phyloP scores from a whole-genome alignment of 2,113 vertebrate species.

The Noturus placidus region DNA sequence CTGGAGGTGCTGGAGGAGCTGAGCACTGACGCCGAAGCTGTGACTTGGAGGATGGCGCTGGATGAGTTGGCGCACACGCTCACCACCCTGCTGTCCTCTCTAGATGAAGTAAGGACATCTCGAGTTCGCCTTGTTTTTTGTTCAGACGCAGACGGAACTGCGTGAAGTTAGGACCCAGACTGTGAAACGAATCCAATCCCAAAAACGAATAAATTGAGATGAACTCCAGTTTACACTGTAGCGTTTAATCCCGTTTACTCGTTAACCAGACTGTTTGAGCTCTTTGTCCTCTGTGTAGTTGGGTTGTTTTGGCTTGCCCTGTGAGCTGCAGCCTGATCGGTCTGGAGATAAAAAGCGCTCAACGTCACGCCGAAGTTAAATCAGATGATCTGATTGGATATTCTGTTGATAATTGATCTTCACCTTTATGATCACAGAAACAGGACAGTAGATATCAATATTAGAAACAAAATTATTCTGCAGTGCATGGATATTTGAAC shows the following conservation, averaged over 20 bases:
- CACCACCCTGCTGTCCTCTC: slow-evolving; percentile 71
- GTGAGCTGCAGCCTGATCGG: neutral
- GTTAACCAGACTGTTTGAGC: too few species aligned
- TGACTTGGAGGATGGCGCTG: slow-evolving; percentile 78
- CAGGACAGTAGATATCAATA: neutral
- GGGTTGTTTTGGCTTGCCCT: too few species aligned
- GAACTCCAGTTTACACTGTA: too few species aligned
- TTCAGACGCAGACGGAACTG: neutral
- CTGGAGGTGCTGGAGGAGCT: slow-evolving; percentile 76
- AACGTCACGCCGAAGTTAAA: neutral
- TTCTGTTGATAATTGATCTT: neutral
- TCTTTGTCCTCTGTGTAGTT: too few species aligned
- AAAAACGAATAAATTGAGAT: neutral
- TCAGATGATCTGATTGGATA: neutral
- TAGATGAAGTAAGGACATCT: slow-evolving; percentile 78
- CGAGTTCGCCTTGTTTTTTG: neutral
- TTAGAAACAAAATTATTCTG: neutral
- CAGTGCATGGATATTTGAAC: neutral
- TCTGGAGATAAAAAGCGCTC: neutral
- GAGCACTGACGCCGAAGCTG: slow-evolving; percentile 80
- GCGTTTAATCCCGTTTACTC: too few species aligned
- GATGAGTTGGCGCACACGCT: slow-evolving; percentile 79
- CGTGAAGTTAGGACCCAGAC: neutral
- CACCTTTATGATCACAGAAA: neutral
- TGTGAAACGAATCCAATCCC: neutral